Base-by-base conservation (phyloP, 2,888 invertebrate species). In the Agonopterix arenella region DNA sequence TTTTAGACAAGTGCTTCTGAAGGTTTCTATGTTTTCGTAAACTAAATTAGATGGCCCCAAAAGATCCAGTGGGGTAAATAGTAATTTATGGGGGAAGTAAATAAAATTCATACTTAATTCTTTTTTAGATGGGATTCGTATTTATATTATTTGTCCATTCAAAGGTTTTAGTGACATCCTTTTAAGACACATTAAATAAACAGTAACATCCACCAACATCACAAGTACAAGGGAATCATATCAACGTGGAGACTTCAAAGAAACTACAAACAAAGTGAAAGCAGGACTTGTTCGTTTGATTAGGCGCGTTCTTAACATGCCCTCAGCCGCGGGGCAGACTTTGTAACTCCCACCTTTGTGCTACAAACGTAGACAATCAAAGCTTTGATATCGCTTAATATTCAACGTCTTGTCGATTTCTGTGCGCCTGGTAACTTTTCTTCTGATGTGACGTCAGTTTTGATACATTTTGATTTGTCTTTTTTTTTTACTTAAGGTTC, bases 231-330 rank as follows among this genome's bases (percentile, higher is more conserved):
- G 68, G 73, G 70, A 66, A 75, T 74, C 80, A 82, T 80, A 80
- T 71, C 74, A 76, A 70, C 70, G 66, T 53, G 61, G 68, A 62
- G 72, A 79, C 78, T 75, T 85, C 84, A 85, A 84, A 86, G 84
- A 77, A 82, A 82, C 82, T 79, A 78, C 73, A 67, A 68, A 82
- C 84, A 83, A 84, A 85, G 84, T 81, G 80, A 75, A 80, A 68
- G 76, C 78, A 73, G 73, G 68, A 78, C 72, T 74, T 70, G 78
- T 68, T 72, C 84, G 83, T 82, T 85, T 86, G 85, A 88, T 86
- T 86, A 84, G 86, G 82, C 84, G 70, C 74, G 77, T 79, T 81
- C 81, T 77, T 78, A 71, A 70, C 76, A 62, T 64, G 70, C 71
- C 70, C 70, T 69, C 28, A 28, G 83, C 82, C 79, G 64, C 66